Evolutionary conservation across 2,113 vertebrate genomes (phyloP).

Genomic region (Mionectes macconnelli): DNA sequence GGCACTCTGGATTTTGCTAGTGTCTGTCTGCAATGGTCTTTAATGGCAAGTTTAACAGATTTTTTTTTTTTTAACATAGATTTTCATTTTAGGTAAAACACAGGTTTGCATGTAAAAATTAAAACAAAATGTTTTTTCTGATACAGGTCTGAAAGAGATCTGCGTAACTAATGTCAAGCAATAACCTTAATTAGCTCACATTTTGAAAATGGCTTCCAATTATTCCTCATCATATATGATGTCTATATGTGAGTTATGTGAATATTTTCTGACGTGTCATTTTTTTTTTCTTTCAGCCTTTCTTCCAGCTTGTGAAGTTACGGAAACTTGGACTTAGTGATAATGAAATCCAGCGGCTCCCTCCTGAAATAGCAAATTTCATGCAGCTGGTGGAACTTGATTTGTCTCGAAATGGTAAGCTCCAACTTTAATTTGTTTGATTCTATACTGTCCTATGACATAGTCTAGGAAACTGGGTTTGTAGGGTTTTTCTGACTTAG

Average conservation of each 20-base stretch:
- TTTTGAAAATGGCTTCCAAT: neutral
- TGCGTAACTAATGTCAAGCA: neutral
- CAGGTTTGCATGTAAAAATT: neutral
- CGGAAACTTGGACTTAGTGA: conserved; percentile 96
- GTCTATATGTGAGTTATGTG: neutral
- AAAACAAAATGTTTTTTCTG: neutral
- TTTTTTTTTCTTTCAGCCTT: conserved; percentile 83
- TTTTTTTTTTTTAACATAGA: neutral
- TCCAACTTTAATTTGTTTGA: neutral
- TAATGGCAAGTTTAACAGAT: neutral
- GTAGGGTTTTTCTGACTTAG: neutral
- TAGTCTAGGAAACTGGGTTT: neutral
- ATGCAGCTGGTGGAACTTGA: conserved; percentile 97
- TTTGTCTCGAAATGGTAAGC: conserved; percentile 93
- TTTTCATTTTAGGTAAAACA: neutral
- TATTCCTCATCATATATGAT: neutral
- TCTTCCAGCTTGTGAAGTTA: conserved; percentile 95
- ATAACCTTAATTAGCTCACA: neutral
- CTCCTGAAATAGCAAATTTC: conserved; percentile 96
- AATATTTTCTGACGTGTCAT: neutral
- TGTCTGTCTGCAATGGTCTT: neutral
- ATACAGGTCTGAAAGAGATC: neutral
- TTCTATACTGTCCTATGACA: neutral
- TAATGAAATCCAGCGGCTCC: conserved; percentile 96
- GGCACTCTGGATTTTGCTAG: neutral